Base-by-base conservation (phyloP, 1,140 invertebrate genomes). In the Brachionus plicatilis region DNA sequence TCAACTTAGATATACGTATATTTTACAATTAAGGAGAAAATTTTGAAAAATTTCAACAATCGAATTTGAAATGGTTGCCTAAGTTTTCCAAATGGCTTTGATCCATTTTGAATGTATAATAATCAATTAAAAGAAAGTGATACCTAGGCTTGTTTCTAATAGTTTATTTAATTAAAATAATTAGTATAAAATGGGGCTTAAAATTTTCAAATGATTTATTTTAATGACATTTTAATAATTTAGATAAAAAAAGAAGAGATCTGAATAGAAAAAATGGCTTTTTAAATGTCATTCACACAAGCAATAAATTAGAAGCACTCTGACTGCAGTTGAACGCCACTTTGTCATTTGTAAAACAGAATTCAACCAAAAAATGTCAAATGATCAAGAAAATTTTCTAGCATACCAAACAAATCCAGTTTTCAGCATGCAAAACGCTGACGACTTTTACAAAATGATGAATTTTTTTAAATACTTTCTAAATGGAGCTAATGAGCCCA, bases 341-440 rank as follows among this genome's bases (percentile, higher is more conserved):
- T 60, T 60, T 60, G 53, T 60, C 53, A 60, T 60, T 60, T 20
- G 9, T 60, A 72, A 41, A 17, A 72, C 33, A 45, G 17, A 43
- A 43, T 72, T 41, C 5, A 72, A 72, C 41, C 9, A 43, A 72
- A 47, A 47, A 24, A 76, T 76, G 72, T 76, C 72, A 76, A 76
- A 27, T 24, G 72, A 76, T 50, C 72, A 76, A 47, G 72, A 76
- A 76, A 76, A 76, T 76, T 76, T 76, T 50, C 47, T 50, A 20
- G 12, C 7, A 20, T 50, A 47, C 27, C 45, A 50, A 27, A 50
- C 41, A 11, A 20, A 76, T 50, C 17, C 41, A 76, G 43, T 9
- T 20, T 45, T 47, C 20, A 27, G 11, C 47, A n/a, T 47, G 33
- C 47, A 24, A 50, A 76, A 47, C 27, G 20, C 50, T 76, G 72